These are phyloP conservation scores for Poeciliopsis paucimaculata DNA, from an alignment of 2,797 vertebrate species.

Conservation along the genomic window DNA sequence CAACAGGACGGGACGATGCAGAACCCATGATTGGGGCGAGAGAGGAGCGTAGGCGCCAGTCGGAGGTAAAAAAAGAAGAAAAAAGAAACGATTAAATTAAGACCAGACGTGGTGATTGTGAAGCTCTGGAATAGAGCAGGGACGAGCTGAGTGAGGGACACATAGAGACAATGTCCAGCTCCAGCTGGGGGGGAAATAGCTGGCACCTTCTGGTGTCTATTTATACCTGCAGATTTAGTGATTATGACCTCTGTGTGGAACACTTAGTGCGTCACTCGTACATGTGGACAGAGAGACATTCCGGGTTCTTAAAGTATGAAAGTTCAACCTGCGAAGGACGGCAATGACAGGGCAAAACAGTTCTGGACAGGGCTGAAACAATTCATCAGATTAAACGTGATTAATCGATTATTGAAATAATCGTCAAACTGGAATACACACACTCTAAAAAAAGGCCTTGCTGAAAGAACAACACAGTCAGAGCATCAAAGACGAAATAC, in stretches of 20 bases:
- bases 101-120: neutral
- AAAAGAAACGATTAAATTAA: neutral
- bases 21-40: constrained; percentile 5
- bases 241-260: constrained; percentile 51
- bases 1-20: constrained; percentile 5
- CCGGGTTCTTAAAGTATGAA: neutral
- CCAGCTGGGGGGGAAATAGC: constrained; percentile 40
- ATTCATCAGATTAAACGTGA: too few relatives aligned
- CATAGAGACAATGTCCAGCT: constrained; percentile 18
- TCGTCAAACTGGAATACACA: too few relatives aligned
- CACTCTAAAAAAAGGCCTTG: too few relatives aligned
- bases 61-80: neutral
- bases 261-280: constrained; percentile 52
- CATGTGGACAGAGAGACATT: neutral
- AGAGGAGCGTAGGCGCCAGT: neutral
- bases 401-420: too few relatives aligned
- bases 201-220: constrained; percentile 46
- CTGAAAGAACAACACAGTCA: too few relatives aligned
- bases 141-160: constrained; percentile 6
- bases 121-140: neutral
- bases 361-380: neutral
- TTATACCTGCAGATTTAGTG: constrained; percentile 67
- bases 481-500: too few relatives aligned
- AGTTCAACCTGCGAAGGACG: neutral
- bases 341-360: neutral